phyloP scores from a whole-genome alignment of 1,140 invertebrate genomes.

The Zaprionus taronus region DNA sequence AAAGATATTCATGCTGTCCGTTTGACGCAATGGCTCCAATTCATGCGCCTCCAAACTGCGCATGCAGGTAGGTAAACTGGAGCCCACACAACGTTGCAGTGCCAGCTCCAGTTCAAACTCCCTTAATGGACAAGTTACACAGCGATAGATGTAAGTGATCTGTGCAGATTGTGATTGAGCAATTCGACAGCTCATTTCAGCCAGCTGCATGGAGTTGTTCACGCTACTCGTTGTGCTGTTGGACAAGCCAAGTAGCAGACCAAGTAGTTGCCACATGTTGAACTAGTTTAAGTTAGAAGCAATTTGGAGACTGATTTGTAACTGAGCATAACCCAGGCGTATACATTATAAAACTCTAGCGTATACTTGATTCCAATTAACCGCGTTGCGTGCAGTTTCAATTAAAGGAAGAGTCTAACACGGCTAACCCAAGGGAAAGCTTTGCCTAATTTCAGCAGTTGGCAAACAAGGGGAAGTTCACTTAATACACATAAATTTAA shows the following conservation, averaged over 20 bases:
- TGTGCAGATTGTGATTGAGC: conserved; percentile 40
- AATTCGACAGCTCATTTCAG: conserved; percentile 49
- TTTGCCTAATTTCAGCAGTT: neutral
- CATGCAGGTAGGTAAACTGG: conserved; percentile 40
- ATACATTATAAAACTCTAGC: neutral
- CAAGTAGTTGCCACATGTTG: conserved; percentile 31
- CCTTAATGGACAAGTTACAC: conserved; percentile 41
- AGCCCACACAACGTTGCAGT: conserved; percentile 52
- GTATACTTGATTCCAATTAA: conserved; percentile 18
- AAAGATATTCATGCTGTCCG: conserved; percentile 67
- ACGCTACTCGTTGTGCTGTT: neutral
- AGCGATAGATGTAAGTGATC: conserved; percentile 67
- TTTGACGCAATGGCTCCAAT: conserved; percentile 57
- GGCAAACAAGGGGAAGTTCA: neutral
- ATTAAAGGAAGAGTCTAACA: conserved; percentile 19
- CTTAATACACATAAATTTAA: neutral
- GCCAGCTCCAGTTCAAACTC: conserved; percentile 29
- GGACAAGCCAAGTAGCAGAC: conserved; percentile 19
- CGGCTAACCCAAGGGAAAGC: neutral
- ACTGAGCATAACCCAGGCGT: neutral
- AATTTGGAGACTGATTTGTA: neutral
- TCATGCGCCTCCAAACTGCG: conserved; percentile 50
- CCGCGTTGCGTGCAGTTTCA: conserved; percentile 26
- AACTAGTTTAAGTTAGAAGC: neutral
- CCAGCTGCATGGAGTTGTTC: conserved; percentile 6